Percentiles rank a stretch among this genome's conserved stretches.
Conservation (phyloP, 1,140 invertebrate genomes). For the Bombus ignitus region DNA sequence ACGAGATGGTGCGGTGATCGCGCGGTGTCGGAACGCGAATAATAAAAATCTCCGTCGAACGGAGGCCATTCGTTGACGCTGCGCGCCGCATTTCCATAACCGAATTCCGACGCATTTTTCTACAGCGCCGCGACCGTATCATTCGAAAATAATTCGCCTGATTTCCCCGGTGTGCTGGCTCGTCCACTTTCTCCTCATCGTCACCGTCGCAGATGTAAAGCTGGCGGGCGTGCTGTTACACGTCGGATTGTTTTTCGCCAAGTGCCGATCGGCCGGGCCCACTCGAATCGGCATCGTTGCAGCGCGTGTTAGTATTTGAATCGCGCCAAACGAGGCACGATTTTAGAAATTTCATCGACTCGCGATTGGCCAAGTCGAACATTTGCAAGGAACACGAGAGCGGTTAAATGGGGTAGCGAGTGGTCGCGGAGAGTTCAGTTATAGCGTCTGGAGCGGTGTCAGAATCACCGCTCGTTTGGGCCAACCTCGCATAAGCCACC, state of each 20-base stretch:
- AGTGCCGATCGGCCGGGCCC: conserved; percentile 26
- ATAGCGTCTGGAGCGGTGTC: conserved; percentile 47
- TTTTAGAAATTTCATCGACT: conserved; percentile 52
- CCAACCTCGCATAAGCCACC: neutral
- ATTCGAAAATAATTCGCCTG: conserved; percentile 9
- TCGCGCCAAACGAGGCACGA: conserved; percentile 45
- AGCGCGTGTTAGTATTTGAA: conserved; percentile 39
- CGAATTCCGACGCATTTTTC: conserved; percentile 15
- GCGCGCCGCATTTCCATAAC: conserved; percentile 25
- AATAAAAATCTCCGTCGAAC: conserved; percentile 9
- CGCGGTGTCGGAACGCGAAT: neutral
- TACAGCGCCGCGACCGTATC: neutral
- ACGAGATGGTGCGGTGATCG: no score
- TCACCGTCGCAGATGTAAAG: conserved; percentile 19
- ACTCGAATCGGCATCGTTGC: conserved; percentile 27
- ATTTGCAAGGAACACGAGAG: neutral
- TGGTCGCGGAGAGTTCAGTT: conserved; percentile 30
- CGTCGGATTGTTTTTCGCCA: neutral
- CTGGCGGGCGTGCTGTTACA: neutral
- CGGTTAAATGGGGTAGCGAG: neutral
- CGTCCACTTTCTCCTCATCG: neutral
- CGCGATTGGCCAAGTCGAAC: neutral
- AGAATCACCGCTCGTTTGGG: conserved; percentile 42
- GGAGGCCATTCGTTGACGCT: neutral
- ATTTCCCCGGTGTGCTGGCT: neutral